Evolutionary conservation across 2,113 vertebrate species (phyloP).

Genomic region (Cebus imitator): DNA sequence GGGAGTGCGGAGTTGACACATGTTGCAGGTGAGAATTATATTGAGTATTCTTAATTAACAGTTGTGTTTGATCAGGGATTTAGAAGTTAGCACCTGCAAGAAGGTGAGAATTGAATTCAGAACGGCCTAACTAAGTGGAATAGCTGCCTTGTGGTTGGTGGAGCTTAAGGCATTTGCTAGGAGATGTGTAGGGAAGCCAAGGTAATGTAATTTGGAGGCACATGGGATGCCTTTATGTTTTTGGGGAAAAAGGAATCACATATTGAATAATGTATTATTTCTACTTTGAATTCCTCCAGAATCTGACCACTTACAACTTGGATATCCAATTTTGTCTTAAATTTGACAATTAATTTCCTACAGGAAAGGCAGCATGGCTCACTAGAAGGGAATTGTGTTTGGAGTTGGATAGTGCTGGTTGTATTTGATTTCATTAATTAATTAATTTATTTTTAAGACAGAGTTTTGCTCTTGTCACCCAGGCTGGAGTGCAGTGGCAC

Average conservation of each 20-base stretch:
- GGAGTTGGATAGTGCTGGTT: rapidly evolving
- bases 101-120: conserved; percentile 69
- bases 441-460: neutral
- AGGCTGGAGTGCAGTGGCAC: neutral
- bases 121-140: neutral
- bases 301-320: neutral
- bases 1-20: neutral
- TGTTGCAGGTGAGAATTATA: conserved; percentile 64
- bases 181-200: neutral
- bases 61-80: conserved; percentile 66
- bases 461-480: neutral
- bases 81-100: conserved; percentile 49
- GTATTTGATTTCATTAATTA: neutral
- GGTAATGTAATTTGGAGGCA: rapidly evolving
- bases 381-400: rapidly evolving
- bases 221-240: neutral
- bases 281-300: neutral
- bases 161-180: neutral
- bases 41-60: conserved; percentile 65
- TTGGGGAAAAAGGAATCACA: neutral
- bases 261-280: neutral
- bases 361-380: rapidly evolving
- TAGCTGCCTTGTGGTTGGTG: neutral
- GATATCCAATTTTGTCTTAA: neutral
- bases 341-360: neutral